Base-by-base conservation (phyloP, 2,113 vertebrate species). In the Varanus salvator region DNA sequence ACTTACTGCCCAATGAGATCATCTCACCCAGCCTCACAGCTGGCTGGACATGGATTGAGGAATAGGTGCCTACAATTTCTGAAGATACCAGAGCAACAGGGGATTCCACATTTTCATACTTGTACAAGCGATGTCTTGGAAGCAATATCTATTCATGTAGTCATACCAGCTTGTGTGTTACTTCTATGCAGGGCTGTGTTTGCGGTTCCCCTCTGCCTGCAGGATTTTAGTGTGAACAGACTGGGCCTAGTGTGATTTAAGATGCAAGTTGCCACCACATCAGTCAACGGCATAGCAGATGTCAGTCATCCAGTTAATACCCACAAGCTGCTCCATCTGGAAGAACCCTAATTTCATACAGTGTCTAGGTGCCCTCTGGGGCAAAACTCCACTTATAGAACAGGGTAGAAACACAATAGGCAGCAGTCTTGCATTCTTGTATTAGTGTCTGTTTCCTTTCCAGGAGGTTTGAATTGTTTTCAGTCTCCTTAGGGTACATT, bases 381-480 rank as follows among this genome's bases (percentile, higher is more conserved):
- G 15, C 89, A 92, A 71, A 85, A 25, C 34, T 90, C 74, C 84
- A 2, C 2, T 87, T 87, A 44, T 44, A 44, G 38, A 92, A 89
- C 4, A 23, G 6, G 87, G 85, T 85, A 17, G 66, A 25, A 29
- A 21, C 48, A 57, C 75, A 31, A 84, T 57, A 34, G 77, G 1
- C 8, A 57, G 34, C 19, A 50, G 29, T 89, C 6, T 54, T 31
- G 44, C 48, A 27, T 78, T 29, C 1, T 94, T 89, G 8, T 57
- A 86, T 89, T 31, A 9, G 74, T 87, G 25, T 92, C 38, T 82
- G 66, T 90, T 90, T 74, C 85, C 91, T 92, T 57, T 25, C 25
- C 19, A 4, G 1, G 71, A 66, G 60, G 4, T 82, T 92, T 83
- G 87, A 66, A 87, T 90, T 92, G 92, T 91, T 93, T 90, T 93